These are phyloP conservation scores for Stramonita haemastoma DNA, from an alignment of 2,888 invertebrate genomes.

Conservation along the genomic window DNA sequence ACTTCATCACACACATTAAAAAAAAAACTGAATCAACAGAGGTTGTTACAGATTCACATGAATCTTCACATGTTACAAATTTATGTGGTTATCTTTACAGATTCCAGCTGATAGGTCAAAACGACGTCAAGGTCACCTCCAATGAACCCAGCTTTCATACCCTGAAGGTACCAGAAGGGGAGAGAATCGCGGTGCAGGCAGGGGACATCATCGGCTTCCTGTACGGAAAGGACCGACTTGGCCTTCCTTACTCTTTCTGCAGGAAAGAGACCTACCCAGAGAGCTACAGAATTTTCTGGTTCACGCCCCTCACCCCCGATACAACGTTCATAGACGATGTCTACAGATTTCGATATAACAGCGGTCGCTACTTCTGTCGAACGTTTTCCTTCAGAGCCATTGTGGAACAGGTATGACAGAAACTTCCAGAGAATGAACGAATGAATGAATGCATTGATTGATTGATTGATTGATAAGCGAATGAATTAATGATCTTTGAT, in stretches of 20 bases:
- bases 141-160: not conserved
- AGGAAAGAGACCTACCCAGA: not conserved
- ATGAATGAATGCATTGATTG: not conserved
- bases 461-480: too few species aligned
- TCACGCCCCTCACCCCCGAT: not conserved
- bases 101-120: slow-evolving; percentile 28
- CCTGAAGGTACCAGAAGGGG: not conserved
- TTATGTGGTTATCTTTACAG: not conserved
- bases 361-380: not conserved
- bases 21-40: too few species aligned
- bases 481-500: too few species aligned
- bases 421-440: not conserved
- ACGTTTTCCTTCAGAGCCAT: slow-evolving; percentile 22
- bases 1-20: too few species aligned
- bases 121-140: not conserved
- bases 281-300: not conserved
- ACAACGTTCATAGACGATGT: not conserved
- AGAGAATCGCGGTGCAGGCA: not conserved
- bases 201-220: not conserved
- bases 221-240: not conserved
- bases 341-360: slow-evolving; percentile 3
- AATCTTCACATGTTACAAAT: not conserved
- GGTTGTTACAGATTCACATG: not conserved
- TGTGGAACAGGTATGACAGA: not conserved
- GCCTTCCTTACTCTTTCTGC: not conserved